These are phyloP conservation scores for Nettapus auritus DNA, from an alignment of 2,113 vertebrate genomes.

Conservation along the genomic window DNA sequence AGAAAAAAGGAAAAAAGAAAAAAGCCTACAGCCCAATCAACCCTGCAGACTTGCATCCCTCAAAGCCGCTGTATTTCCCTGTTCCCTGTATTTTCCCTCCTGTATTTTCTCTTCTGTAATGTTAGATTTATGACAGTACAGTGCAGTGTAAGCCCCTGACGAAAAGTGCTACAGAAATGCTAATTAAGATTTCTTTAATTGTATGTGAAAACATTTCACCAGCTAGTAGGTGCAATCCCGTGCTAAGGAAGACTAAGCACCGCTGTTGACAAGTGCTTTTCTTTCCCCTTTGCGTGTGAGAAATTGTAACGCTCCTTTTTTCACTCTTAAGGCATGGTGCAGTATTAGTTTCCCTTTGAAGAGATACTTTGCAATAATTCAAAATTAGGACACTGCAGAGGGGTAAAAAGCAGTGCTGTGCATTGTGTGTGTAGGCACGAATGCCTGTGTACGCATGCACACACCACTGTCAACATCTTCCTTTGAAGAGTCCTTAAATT, in stretches of 20 bases:
- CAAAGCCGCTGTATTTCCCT: not conserved
- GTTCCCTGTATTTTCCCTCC: not conserved
- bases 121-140: not conserved
- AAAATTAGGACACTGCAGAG: not conserved
- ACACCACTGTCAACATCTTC: rapidly evolving
- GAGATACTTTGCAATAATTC: not conserved
- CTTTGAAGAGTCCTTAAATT: not conserved
- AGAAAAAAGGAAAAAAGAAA: not conserved
- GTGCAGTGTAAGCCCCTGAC: not conserved
- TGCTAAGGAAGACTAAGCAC: not conserved
- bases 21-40: not conserved
- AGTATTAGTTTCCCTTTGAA: not conserved
- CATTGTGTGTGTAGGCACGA: rapidly evolving
- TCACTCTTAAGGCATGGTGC: not conserved
- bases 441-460: rapidly evolving
- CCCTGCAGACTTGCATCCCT: not conserved
- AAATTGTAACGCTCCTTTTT: not conserved
- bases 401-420: not conserved
- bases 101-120: not conserved
- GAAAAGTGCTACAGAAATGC: not conserved
- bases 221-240: not conserved
- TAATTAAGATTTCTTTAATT: not conserved
- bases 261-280: not conserved
- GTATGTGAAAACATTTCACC: not conserved
- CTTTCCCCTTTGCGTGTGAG: not conserved